Conservation (phyloP, 53 echinoderm and acorn worm species). For the Holothuria scabra region DNA sequence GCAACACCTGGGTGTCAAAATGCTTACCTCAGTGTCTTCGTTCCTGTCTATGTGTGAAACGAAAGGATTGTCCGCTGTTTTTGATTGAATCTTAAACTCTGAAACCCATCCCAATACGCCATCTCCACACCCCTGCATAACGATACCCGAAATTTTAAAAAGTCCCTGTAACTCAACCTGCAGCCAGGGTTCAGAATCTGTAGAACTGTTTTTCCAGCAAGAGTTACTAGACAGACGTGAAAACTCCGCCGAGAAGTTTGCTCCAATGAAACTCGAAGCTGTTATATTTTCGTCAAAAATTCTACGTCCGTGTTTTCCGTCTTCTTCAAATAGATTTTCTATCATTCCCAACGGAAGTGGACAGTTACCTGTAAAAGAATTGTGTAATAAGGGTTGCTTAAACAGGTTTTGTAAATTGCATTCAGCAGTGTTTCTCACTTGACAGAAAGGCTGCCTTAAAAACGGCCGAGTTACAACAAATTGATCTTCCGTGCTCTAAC, state of each 20-base stretch:
- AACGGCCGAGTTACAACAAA: too few species aligned
- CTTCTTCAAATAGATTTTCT: background rate
- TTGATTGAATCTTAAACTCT: constrained; percentile 23
- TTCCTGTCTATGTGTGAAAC: constrained; percentile 10
- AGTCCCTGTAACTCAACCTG: constrained; percentile 12
- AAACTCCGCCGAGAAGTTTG: background rate
- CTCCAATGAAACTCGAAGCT: constrained; percentile 1
- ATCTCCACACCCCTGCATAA: constrained; percentile 17
- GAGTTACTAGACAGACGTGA: background rate
- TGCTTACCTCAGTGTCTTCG: background rate
- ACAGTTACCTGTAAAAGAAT: background rate
- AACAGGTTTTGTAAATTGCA: too few species aligned
- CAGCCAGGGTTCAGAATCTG: constrained; percentile 16
- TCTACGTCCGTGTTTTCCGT: background rate
- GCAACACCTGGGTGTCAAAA: too few species aligned
- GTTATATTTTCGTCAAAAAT: constrained; percentile 16
- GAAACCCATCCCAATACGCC: background rate
- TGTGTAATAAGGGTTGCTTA: too few species aligned
- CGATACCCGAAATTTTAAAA: constrained; percentile 5
- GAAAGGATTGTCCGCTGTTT: constrained; percentile 16
- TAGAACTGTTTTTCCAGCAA: constrained; percentile 14
- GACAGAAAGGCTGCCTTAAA: too few species aligned
- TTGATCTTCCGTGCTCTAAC: too few species aligned
- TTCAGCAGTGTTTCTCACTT: too few species aligned
- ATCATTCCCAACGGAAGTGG: constrained; percentile 25